phyloP scores from a whole-genome alignment of 1,140 invertebrate genomes.

The Diorhabda elongata region DNA sequence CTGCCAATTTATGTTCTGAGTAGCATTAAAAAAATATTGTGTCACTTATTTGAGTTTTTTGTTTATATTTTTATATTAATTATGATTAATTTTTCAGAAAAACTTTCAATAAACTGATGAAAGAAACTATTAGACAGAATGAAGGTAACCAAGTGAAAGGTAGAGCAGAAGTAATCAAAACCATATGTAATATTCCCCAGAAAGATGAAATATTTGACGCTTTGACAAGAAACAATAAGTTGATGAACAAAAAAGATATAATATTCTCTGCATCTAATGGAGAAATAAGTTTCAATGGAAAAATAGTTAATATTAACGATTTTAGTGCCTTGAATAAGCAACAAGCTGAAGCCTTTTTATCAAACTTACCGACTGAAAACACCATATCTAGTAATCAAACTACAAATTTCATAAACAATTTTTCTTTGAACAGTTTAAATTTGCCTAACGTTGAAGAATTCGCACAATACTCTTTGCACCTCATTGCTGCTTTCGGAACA shows the following conservation, averaged over 20 bases:
- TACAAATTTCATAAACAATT: background rate
- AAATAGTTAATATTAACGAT: conserved; percentile 34
- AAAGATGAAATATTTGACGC: conserved; percentile 40
- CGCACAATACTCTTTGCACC: background rate
- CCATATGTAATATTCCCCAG: conserved; percentile 36
- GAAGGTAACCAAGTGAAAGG: conserved; percentile 28
- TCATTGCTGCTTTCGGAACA: conserved; percentile 13
- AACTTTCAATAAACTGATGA: conserved; percentile 38
- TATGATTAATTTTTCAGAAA: conserved; percentile 24
- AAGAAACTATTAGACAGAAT: conserved; percentile 35
- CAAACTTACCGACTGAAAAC: conserved; percentile 22
- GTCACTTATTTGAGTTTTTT: too few species aligned
- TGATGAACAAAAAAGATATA: conserved; percentile 36
- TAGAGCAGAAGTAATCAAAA: conserved; percentile 40
- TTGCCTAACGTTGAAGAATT: conserved; percentile 4
- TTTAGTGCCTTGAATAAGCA: conserved; percentile 28
- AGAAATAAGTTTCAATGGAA: conserved; percentile 36
- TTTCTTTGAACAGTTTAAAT: conserved; percentile 3
- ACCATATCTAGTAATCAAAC: conserved; percentile 3
- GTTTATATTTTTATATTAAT: too few species aligned
- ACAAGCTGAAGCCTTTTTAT: conserved; percentile 22
- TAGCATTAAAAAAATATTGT: too few species aligned
- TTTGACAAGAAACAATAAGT: conserved; percentile 36
- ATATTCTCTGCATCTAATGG: conserved; percentile 32
- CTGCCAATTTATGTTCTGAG: too few species aligned